phyloP scores from a whole-genome alignment of 2,113 vertebrate genomes.

The Channa maculata region DNA sequence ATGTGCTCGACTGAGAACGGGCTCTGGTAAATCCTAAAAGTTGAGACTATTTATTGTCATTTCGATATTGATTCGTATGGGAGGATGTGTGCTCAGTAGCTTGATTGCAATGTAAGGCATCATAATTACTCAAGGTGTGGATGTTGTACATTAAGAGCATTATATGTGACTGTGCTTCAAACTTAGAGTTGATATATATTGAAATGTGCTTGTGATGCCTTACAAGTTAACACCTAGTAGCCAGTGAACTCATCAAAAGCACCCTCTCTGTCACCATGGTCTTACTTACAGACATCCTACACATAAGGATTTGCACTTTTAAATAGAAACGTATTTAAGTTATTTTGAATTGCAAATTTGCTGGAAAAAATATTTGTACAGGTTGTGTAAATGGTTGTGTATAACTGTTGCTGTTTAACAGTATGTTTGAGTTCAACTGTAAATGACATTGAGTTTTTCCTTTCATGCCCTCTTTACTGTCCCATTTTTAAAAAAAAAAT shows the following conservation, averaged over 20 bases:
- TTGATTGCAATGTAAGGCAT: constrained; percentile 44
- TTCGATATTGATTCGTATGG: constrained; percentile 81
- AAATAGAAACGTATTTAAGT: constrained; percentile 86
- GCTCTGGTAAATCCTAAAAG: constrained; percentile 32
- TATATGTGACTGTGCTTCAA: constrained; percentile 24
- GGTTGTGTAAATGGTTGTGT: constrained; percentile 85
- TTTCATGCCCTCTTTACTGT: constrained; percentile 76
- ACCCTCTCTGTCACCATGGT: constrained; percentile 57
- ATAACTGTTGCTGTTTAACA: constrained; percentile 83
- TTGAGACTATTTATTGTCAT: constrained; percentile 25
- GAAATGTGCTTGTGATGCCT: constrained; percentile 62
- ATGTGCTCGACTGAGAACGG: background rate
- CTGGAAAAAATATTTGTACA: constrained; percentile 81
- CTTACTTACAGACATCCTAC: constrained; percentile 72
- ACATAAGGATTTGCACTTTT: constrained; percentile 86
- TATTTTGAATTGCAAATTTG: constrained; percentile 82
- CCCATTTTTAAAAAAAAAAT: constrained; percentile 81
- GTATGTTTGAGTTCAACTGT: constrained; percentile 76
- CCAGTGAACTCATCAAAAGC: constrained; percentile 45
- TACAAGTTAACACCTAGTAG: constrained; percentile 26
- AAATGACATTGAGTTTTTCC: constrained; percentile 74
- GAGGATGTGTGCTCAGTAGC: constrained; percentile 54
- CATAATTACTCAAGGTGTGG: constrained; percentile 11
- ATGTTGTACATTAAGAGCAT: constrained; percentile 45
- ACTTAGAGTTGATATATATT: constrained; percentile 35